These are phyloP conservation scores for Trematocara variabile DNA, from an alignment of 2,113 vertebrate species.

Conservation along the genomic window DNA sequence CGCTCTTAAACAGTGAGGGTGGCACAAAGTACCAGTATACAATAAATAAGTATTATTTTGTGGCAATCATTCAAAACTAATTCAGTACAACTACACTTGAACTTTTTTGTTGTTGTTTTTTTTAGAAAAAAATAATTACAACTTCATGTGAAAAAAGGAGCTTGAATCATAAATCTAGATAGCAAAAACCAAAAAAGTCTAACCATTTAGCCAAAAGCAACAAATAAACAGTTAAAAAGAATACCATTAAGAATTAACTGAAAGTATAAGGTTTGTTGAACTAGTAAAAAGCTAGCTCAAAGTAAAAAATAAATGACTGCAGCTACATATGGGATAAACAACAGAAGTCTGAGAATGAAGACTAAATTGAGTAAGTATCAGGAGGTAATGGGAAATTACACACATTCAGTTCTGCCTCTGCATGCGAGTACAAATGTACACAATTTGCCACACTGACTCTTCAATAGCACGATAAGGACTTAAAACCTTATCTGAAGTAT, in stretches of 20 bases:
- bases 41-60: not conserved
- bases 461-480: not conserved
- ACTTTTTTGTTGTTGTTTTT: not conserved
- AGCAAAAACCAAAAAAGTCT: not conserved
- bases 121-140: not conserved
- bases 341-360: not conserved
- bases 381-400: not conserved
- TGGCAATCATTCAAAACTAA: not conserved
- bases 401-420: not conserved
- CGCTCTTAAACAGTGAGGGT: not conserved
- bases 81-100: not conserved
- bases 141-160: not conserved
- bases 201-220: not conserved
- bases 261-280: not conserved
- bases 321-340: not conserved
- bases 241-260: not conserved
- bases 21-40: not conserved
- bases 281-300: not conserved
- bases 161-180: not conserved
- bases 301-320: not conserved
- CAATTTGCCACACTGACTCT: not conserved
- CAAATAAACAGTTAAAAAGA: not conserved
- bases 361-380: not conserved
- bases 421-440: not conserved
- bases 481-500: not conserved